phyloP scores from a whole-genome alignment of 2,888 invertebrate species.

The Clostera curtula region DNA sequence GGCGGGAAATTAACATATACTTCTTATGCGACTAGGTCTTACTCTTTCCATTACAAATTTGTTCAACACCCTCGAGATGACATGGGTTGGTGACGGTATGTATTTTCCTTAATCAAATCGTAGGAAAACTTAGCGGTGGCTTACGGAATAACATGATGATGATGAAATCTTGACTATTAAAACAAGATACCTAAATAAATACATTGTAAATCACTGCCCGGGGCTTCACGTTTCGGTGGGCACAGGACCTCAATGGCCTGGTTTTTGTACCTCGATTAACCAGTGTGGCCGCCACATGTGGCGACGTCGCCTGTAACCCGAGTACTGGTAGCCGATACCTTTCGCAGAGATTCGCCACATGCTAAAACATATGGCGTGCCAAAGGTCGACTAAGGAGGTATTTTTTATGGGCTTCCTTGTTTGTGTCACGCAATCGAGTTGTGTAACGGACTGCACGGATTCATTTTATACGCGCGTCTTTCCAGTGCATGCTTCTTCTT shows the following conservation, averaged over 20 bases:
- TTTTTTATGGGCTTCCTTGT: constrained; percentile 52
- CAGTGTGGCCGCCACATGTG: constrained; percentile 64
- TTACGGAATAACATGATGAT: too few species aligned
- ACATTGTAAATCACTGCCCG: constrained; percentile 27
- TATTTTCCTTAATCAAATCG: too few species aligned
- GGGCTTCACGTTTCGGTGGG: constrained; percentile 38
- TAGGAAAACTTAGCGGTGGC: too few species aligned
- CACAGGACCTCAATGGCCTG: constrained; percentile 41
- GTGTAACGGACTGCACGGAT: constrained; percentile 9
- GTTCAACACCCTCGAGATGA: too few species aligned
- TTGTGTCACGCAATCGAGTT: constrained; percentile 32
- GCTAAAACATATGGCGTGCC: constrained; percentile 49
- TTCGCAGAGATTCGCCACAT: constrained; percentile 61
- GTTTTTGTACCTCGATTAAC: constrained; percentile 41
- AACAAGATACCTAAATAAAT: constrained; percentile 27
- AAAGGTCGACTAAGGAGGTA: constrained; percentile 62
- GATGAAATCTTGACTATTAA: constrained; percentile 6
- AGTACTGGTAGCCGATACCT: constrained; percentile 37
- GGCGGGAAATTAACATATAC: too few species aligned
- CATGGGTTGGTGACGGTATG: too few species aligned
- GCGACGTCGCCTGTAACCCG: constrained; percentile 46
- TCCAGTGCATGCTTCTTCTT: too few species aligned
- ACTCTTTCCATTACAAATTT: too few species aligned
- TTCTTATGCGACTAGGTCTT: too few species aligned
- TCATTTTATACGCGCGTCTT: background rate